Evolutionary conservation across 2,797 vertebrate genomes (phyloP), one percentile per base, ranked within the genome.

Genomic region (Pelodytes ibericus): DNA sequence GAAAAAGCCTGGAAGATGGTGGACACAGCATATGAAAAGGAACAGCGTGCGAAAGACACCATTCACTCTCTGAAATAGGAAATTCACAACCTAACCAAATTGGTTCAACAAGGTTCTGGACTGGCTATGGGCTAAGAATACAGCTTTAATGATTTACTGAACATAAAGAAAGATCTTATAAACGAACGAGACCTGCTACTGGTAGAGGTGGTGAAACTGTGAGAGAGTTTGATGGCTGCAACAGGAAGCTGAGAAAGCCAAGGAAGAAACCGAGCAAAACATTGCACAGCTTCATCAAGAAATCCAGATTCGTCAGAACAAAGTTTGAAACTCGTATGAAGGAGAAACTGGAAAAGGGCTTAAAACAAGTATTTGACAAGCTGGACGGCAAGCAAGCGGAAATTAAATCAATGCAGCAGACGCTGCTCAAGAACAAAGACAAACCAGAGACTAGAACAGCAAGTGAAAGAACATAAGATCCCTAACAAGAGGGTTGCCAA

Each of bases 1-100:
- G 96, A 98, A 75, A 98, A 96, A 70, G 94, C 96, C 60, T 98
- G 97, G 96, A 93, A 96, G 91, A 94, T 96, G 94, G 89, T 98
- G 29, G 96, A 98, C 80, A 61, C 85, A 15, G 92, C 92, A 71
- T 88, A 95, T 60, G 92, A 92, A 47, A 95, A 96, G 81, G 95
- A 98, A 58, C 89, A 91, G 75, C 91, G 81, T 74, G 88, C 93
- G 0, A 95, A 93, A 65, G 92, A 95, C 71, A 94, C 83, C 0
- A 95, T 96, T 79, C 72, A 86, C 22, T 87, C 82, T 25, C 85
- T 98, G 80, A 91, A 96, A 84, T 89, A 92, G 33, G 95, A 99
- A 77, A 88, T 96, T 70, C 58, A 82, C 2, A 90, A 78, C 65
- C 82, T 97, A 3, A 92, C 81, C 47, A 92, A 88, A 71, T 85